Conservation (phyloP, 1,140 invertebrate species). For the Sinonovacula constricta region DNA sequence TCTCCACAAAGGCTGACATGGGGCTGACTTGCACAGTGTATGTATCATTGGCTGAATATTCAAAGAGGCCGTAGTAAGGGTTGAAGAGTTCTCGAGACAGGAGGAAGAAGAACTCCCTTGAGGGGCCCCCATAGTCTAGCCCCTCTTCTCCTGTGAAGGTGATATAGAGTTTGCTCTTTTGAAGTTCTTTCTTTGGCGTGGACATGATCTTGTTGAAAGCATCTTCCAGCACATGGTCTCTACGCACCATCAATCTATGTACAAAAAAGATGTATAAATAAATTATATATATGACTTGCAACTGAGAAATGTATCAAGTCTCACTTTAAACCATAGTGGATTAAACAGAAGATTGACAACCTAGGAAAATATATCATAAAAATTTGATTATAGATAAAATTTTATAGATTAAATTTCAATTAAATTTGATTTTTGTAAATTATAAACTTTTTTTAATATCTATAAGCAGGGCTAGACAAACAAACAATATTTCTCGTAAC, state of each 20-base stretch:
- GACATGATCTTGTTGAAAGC: slow-evolving; percentile 98
- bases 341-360: too few relatives aligned
- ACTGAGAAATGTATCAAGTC: too few relatives aligned
- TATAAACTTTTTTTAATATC: too few relatives aligned
- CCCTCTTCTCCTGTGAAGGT: slow-evolving; percentile 98
- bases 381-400: too few relatives aligned
- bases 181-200: slow-evolving; percentile 95
- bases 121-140: slow-evolving; percentile 97
- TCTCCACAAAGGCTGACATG: slow-evolving; percentile 98
- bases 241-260: slow-evolving; percentile 91
- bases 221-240: slow-evolving; percentile 96
- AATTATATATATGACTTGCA: too few relatives aligned
- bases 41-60: slow-evolving; percentile 98
- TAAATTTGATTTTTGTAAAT: too few relatives aligned
- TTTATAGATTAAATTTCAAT: too few relatives aligned
- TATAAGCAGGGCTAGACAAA: too few relatives aligned
- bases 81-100: slow-evolving; percentile 97
- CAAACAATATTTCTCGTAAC: too few relatives aligned
- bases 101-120: slow-evolving; percentile 97
- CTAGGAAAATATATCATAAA: too few relatives aligned
- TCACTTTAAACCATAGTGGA: too few relatives aligned
- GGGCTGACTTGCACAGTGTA: slow-evolving; percentile 99
- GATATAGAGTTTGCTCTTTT: slow-evolving; percentile 96
- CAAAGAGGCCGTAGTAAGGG: slow-evolving; percentile 98
- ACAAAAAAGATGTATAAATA: slow-evolving; percentile 29